phyloP scores from a whole-genome alignment of 2,797 vertebrate genomes.

The Darevskia nairensis region DNA sequence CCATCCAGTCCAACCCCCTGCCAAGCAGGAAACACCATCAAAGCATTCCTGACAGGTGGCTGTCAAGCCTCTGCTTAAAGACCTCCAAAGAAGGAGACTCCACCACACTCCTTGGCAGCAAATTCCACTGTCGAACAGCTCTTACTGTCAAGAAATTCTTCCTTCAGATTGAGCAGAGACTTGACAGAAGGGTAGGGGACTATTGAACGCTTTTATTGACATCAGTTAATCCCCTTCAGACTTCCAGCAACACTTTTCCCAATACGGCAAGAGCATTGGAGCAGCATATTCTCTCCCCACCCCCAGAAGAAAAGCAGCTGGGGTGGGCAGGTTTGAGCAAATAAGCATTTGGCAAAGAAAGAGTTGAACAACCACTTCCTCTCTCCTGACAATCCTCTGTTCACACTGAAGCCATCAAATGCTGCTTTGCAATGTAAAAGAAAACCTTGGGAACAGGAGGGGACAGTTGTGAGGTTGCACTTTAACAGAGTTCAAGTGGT shows the following conservation, averaged over 20 bases:
- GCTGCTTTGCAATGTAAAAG: background rate
- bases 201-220: background rate
- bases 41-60: too few relatives aligned
- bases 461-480: background rate
- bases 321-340: too few relatives aligned
- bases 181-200: background rate
- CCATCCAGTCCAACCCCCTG: too few relatives aligned
- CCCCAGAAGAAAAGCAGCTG: background rate
- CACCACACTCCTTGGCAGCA: too few relatives aligned
- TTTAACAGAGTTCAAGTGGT: background rate
- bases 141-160: too few relatives aligned
- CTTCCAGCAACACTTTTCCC: background rate
- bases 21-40: too few relatives aligned
- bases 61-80: too few relatives aligned
- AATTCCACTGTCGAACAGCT: too few relatives aligned
- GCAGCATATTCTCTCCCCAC: background rate
- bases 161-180: background rate
- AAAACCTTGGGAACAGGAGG: background rate
- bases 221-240: background rate
- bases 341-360: background rate
- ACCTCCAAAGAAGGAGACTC: too few relatives aligned
- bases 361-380: background rate
- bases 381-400: too few relatives aligned
- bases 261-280: background rate
- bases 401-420: background rate